These are phyloP conservation scores for Myiozetetes cayanensis DNA, from an alignment of 2,113 vertebrate genomes.

Conservation along the genomic window DNA sequence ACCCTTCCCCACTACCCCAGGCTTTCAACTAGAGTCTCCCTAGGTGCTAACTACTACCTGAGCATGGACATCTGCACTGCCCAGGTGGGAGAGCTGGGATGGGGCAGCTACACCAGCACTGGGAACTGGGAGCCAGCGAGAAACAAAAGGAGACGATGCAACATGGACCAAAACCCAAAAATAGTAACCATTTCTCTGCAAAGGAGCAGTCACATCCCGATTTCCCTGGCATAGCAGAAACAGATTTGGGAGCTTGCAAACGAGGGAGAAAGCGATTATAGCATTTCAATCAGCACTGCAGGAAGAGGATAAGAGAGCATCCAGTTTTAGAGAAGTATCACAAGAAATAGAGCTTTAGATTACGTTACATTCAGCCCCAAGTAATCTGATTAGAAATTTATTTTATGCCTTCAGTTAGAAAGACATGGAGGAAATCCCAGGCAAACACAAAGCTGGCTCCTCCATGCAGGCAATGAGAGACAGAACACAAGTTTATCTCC, in stretches of 20 bases:
- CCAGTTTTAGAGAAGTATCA: background rate
- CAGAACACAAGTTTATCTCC: background rate
- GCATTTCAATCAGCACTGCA: background rate
- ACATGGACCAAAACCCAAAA: background rate
- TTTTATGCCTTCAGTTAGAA: background rate
- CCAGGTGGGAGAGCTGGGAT: background rate
- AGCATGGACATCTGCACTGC: accelerated
- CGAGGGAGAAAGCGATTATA: background rate
- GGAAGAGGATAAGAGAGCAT: background rate
- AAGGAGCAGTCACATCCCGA: background rate
- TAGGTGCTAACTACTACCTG: accelerated
- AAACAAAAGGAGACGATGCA: background rate
- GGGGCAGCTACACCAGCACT: background rate
- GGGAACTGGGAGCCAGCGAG: background rate
- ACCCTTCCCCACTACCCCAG: background rate
- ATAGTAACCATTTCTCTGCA: background rate
- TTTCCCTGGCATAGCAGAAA: background rate
- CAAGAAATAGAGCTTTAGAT: conserved; percentile 10
- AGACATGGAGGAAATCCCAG: background rate
- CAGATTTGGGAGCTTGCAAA: background rate
- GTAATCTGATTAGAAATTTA: conserved; percentile 34
- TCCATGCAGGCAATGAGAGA: background rate
- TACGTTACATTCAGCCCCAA: background rate
- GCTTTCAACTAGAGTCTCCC: background rate
- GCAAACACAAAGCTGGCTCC: background rate